Percentiles rank a stretch among this genome's conserved stretches.
Conservation (phyloP, 2,888 invertebrate species). For the Mesorhabditis spiculigera region DNA sequence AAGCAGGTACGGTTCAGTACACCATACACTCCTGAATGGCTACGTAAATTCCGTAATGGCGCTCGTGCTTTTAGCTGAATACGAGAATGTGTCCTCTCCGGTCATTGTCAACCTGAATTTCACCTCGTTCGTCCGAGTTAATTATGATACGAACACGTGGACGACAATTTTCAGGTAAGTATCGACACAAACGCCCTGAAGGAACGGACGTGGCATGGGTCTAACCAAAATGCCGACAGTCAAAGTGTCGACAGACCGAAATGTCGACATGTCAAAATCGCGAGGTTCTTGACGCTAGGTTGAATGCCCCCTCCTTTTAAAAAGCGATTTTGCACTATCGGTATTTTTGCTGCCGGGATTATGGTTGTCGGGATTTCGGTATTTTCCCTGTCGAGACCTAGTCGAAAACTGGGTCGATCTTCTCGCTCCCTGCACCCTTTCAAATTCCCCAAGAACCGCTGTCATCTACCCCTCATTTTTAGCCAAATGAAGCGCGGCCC, state of each 20-base stretch:
- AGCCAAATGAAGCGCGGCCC: slow-evolving; percentile 35
- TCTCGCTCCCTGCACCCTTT: too few species aligned
- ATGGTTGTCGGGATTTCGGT: too few species aligned
- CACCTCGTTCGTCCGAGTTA: slow-evolving; percentile 39
- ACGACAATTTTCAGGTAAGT: slow-evolving; percentile 32
- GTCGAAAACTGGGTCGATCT: too few species aligned
- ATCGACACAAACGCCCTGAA: background rate
- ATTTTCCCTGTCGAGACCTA: too few species aligned
- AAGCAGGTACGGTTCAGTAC: slow-evolving; percentile 7
- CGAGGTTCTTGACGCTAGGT: too few species aligned
- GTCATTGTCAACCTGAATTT: slow-evolving; percentile 38
- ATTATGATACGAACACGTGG: slow-evolving; percentile 40
- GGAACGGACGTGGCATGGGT: background rate
- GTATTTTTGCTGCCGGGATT: too few species aligned
- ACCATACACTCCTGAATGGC: too few species aligned
- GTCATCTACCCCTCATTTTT: slow-evolving; percentile 5
- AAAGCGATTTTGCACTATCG: too few species aligned
- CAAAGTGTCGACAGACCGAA: too few species aligned
- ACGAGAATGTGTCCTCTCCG: slow-evolving; percentile 14
- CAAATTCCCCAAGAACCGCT: background rate
- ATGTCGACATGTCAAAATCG: too few species aligned
- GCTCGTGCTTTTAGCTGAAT: slow-evolving; percentile 25
- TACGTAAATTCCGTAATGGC: slow-evolving; percentile 7
- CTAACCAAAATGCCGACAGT: background rate
- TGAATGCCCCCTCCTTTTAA: too few species aligned